phyloP scores from a whole-genome alignment of 2,888 invertebrate species.

The Seira musarum region DNA sequence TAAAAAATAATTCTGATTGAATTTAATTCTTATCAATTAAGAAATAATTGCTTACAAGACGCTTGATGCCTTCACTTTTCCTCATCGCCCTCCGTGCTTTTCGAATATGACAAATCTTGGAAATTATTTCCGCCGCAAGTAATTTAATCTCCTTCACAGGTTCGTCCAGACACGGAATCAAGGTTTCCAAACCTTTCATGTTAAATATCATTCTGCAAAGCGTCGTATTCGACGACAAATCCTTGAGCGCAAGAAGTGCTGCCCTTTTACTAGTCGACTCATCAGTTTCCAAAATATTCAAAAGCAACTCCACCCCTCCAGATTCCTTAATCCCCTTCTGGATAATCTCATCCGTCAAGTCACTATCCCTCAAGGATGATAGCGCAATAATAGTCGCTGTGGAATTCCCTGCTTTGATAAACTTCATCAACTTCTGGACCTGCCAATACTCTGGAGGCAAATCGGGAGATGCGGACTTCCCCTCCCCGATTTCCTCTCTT shows the following conservation, averaged over 20 bases:
- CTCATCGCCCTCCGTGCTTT: constrained; percentile 88
- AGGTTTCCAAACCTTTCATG: constrained; percentile 65
- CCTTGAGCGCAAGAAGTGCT: constrained; percentile 84
- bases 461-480: constrained; percentile 73
- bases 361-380: constrained; percentile 91
- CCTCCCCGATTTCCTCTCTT: constrained; percentile 55
- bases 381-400: constrained; percentile 94
- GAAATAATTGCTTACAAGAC: constrained; percentile 74
- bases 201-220: constrained; percentile 82
- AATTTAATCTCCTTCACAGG: constrained; percentile 89
- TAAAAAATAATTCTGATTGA: constrained; percentile 34
- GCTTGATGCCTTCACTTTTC: constrained; percentile 82
- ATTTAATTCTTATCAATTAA: constrained; percentile 7
- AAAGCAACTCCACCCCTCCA: constrained; percentile 93
- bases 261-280: constrained; percentile 76
- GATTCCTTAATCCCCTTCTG: constrained; percentile 90
- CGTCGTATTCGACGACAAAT: constrained; percentile 84
- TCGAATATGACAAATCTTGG: constrained; percentile 88
- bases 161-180: constrained; percentile 83
- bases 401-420: constrained; percentile 95
- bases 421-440: constrained; percentile 94
- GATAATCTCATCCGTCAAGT: constrained; percentile 85
- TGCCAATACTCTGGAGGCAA: constrained; percentile 96
- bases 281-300: constrained; percentile 92
- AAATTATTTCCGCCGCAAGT: constrained; percentile 90